Evolutionary conservation across 2,113 vertebrate genomes (phyloP).

Genomic region (Promerops cafer): DNA sequence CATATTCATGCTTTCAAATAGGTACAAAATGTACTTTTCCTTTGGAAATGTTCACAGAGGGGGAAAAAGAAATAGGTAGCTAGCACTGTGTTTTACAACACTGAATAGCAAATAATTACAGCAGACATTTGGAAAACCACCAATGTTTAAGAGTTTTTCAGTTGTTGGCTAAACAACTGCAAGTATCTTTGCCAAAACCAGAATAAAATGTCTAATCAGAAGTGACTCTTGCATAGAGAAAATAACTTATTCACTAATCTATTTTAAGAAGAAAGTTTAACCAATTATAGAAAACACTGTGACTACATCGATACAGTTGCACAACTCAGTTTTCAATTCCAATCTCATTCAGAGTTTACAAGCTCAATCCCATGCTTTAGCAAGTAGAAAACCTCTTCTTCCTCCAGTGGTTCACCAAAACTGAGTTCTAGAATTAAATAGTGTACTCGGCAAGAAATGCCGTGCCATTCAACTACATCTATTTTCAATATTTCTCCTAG

Average conservation of each 20-base stretch:
- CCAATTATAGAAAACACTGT: neutral
- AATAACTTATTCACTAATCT: neutral
- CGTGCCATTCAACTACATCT: neutral
- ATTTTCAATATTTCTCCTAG: neutral
- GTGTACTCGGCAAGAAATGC: neutral
- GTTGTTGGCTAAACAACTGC: constrained; percentile 16
- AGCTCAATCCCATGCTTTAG: neutral
- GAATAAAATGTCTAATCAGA: neutral
- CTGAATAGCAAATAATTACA: neutral
- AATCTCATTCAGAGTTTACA: neutral
- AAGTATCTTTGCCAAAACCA: neutral
- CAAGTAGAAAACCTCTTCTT: neutral
- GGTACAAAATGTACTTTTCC: neutral
- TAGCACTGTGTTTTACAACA: neutral
- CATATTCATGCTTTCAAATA: neutral
- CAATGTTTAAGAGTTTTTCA: neutral
- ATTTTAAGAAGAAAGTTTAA: neutral
- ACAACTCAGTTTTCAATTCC: neutral
- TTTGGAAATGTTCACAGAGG: neutral
- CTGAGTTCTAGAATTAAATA: neutral
- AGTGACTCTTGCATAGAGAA: neutral
- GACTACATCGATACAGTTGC: neutral
- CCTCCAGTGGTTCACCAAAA: neutral
- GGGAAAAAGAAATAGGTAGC: neutral
- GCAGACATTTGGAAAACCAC: neutral